phyloP scores from a whole-genome alignment of 2,113 vertebrate genomes.

The Brachionichthys hirsutus region DNA sequence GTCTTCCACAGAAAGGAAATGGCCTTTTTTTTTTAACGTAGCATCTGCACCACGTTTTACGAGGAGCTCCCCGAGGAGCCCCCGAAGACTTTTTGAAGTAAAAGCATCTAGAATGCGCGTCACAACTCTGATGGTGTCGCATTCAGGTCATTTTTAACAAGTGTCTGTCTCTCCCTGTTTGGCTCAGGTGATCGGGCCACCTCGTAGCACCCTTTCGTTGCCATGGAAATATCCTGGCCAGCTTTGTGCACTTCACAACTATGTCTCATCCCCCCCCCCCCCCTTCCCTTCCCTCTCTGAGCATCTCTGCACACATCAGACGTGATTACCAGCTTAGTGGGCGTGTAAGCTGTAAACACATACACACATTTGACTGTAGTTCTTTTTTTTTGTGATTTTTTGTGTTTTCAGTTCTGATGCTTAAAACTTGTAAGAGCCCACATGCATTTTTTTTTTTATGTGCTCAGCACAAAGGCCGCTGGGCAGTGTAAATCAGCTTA shows the following conservation, averaged over 20 bases:
- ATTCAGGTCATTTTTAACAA: conserved; percentile 77
- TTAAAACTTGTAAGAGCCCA: conserved; percentile 42
- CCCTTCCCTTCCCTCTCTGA: conserved; percentile 12
- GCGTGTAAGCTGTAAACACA: conserved; percentile 17
- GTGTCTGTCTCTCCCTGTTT: conserved; percentile 69
- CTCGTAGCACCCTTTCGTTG: conserved; percentile 72
- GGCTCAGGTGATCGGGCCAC: conserved; percentile 70
- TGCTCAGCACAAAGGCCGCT: conserved; percentile 58
- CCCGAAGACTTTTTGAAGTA: conserved; percentile 49
- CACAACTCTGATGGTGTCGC: conserved; percentile 68
- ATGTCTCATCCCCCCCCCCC: conserved; percentile 27
- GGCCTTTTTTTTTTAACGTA: conserved; percentile 37
- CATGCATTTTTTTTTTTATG: conserved; percentile 68
- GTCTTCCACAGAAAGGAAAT: conserved; percentile 45
- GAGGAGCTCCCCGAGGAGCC: no score
- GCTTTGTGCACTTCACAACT: conserved; percentile 53
- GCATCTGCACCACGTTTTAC: conserved; percentile 20
- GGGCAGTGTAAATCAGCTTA: conserved; percentile 72
- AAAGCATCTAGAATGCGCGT: conserved; percentile 68
- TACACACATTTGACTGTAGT: conserved; percentile 5
- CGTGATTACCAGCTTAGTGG: conserved; percentile 21
- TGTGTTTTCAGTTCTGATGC: conserved; percentile 32
- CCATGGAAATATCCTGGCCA: conserved; percentile 68
- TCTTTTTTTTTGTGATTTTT: conserved; percentile 11
- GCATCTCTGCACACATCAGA: conserved; percentile 30